phyloP scores from a whole-genome alignment of 2,797 vertebrate species.

The Microctenopoma stevenorrisi region DNA sequence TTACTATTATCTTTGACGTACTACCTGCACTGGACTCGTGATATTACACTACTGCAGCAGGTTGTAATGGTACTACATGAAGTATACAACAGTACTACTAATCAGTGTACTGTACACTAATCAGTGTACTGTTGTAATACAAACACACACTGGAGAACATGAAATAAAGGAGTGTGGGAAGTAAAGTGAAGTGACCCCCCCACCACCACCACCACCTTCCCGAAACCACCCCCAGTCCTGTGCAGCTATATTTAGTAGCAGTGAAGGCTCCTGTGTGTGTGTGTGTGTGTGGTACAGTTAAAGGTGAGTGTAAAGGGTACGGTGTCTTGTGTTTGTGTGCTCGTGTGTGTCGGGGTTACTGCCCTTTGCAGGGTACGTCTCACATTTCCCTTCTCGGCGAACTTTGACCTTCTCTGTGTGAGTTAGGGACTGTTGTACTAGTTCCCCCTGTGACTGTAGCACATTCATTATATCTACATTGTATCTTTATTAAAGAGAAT shows the following conservation, averaged over 20 bases:
- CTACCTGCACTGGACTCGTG: too few relatives aligned
- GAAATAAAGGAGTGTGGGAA: neutral
- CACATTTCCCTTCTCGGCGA: slow-evolving; percentile 61
- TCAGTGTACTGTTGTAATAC: neutral
- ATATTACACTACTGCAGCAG: too few relatives aligned
- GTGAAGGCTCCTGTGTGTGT: slow-evolving; percentile 31
- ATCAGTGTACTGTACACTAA: neutral
- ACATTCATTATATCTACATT: too few relatives aligned
- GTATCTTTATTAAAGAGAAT: too few relatives aligned
- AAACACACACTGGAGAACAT: too few relatives aligned
- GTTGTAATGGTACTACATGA: too few relatives aligned
- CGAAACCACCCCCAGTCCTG: slow-evolving; percentile 6
- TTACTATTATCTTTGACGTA: too few relatives aligned
- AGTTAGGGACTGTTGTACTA: slow-evolving; percentile 39
- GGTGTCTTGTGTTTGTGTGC: slow-evolving; percentile 17
- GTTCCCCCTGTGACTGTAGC: slow-evolving; percentile 1
- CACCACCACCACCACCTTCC: too few relatives aligned
- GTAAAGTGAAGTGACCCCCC: neutral
- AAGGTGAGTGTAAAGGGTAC: slow-evolving; percentile 67
- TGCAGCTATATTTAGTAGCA: slow-evolving; percentile 51
- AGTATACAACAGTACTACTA: too few relatives aligned
- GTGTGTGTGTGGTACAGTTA: slow-evolving; percentile 21
- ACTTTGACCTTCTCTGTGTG: slow-evolving; percentile 68
- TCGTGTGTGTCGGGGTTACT: slow-evolving; percentile 41
- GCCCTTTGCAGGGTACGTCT: slow-evolving; percentile 62